phyloP scores from a whole-genome alignment of 2,113 vertebrate genomes.

The Gallinago undulata region DNA sequence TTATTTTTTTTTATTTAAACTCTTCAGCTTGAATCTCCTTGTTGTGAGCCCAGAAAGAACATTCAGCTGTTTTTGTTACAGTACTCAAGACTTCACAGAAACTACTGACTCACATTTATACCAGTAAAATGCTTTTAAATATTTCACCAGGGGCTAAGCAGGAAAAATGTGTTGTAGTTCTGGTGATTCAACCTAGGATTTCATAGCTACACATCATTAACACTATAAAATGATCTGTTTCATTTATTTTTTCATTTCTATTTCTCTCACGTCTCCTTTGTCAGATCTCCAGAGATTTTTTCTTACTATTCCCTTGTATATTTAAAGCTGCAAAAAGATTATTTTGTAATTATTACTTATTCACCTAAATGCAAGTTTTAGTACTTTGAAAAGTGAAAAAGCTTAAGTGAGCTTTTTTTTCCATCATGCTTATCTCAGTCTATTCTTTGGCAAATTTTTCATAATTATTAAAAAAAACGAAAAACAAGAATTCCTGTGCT shows the following conservation, averaged over 20 bases:
- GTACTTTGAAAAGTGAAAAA: background rate
- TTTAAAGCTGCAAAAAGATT: background rate
- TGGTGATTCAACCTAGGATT: conserved; percentile 30
- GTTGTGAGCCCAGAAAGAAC: background rate
- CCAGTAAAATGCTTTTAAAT: conserved; percentile 17
- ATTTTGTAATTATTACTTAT: background rate
- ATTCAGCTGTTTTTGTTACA: background rate
- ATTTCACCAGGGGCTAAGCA: conserved; percentile 23
- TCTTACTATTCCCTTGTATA: background rate
- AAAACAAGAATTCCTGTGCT: background rate
- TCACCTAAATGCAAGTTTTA: background rate
- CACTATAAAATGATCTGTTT: conserved; percentile 44
- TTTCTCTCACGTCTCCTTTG: background rate
- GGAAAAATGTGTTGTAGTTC: conserved; percentile 22
- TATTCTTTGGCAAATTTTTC: background rate
- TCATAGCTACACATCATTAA: conserved; percentile 48
- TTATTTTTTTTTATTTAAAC: no score
- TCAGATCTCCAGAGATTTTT: conserved; percentile 9
- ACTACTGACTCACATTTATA: conserved; percentile 22
- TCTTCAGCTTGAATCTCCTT: background rate
- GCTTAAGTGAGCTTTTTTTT: background rate
- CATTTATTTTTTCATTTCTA: conserved; percentile 25
- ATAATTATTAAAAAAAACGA: background rate
- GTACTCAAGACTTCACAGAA: conserved; percentile 7
- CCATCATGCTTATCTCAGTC: background rate